phyloP scores from a whole-genome alignment of 2,888 invertebrate genomes.

The Eupithecia exiguata region DNA sequence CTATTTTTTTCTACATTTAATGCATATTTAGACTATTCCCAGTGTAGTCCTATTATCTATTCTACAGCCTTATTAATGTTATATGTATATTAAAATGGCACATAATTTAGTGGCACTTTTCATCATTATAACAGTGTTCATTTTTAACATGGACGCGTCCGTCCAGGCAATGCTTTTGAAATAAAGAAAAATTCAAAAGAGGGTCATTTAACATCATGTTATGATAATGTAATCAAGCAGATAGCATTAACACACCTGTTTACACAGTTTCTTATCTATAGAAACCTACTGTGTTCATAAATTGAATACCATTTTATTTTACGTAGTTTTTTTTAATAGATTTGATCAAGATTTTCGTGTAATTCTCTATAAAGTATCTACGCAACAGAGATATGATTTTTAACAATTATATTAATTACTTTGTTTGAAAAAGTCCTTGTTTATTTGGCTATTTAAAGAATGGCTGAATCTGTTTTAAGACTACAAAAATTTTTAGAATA shows the following conservation, averaged over 20 bases:
- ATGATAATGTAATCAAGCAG: constrained; percentile 3
- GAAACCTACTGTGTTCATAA: constrained; percentile 8
- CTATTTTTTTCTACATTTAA: neutral
- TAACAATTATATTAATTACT: neutral
- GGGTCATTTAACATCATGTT: neutral
- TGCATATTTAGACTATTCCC: neutral
- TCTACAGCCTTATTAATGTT: neutral
- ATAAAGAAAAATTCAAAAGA: neutral
- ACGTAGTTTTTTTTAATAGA: neutral
- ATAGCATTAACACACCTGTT: neutral
- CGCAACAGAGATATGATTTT: constrained; percentile 1
- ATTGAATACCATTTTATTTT: neutral
- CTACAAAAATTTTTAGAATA: constrained; percentile 2
- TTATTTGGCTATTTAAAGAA: neutral
- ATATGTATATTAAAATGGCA: neutral
- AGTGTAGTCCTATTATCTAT: neutral
- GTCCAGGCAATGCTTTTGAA: neutral
- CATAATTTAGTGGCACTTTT: neutral
- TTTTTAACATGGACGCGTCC: neutral
- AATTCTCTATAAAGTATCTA: neutral
- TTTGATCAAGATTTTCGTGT: constrained; percentile 5
- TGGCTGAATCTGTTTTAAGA: neutral
- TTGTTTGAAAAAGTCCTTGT: neutral
- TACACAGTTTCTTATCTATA: constrained; percentile 11
- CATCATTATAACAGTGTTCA: neutral